Percentiles rank a stretch among this genome's conserved stretches.
phyloP scores from a whole-genome alignment of 1,140 invertebrate genomes.

The Asbolus verrucosus region DNA sequence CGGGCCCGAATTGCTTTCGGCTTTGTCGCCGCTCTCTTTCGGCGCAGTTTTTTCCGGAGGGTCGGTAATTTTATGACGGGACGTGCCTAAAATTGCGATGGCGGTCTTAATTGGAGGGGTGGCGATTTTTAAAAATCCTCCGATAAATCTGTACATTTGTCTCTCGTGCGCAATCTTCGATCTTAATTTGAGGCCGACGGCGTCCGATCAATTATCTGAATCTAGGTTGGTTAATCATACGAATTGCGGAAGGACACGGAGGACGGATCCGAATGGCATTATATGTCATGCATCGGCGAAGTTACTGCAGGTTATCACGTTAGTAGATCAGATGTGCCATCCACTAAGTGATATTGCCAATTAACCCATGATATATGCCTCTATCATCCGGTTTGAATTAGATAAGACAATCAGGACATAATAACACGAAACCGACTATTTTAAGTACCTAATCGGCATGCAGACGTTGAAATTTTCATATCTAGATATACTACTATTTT shows the following conservation, averaged over 20 bases:
- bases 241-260: slow-evolving; percentile 20
- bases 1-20: slow-evolving; percentile 26
- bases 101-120: slow-evolving; percentile 18
- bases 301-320: slow-evolving; percentile 35
- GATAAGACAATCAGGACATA: slow-evolving; percentile 18
- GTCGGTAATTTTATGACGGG: slow-evolving; percentile 22
- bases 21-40: slow-evolving; percentile 18
- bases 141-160: too few relatives aligned
- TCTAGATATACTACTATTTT: too few relatives aligned
- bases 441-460: too few relatives aligned
- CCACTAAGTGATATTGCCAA: slow-evolving; percentile 33
- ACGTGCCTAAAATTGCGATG: slow-evolving; percentile 29
- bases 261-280: slow-evolving; percentile 26
- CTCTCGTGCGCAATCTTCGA: not conserved
- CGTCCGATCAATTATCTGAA: slow-evolving; percentile 11
- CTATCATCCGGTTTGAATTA: slow-evolving; percentile 1
- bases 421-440: too few relatives aligned
- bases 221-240: slow-evolving; percentile 17
- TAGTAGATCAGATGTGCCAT: slow-evolving; percentile 24
- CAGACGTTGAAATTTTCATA: too few relatives aligned
- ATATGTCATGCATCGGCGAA: slow-evolving; percentile 30
- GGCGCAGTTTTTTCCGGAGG: slow-evolving; percentile 19
- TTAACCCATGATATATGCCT: slow-evolving; percentile 14
- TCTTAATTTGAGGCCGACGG: slow-evolving; percentile 21
- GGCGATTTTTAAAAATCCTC: not conserved